A percentile compares a stretch with the other conserved stretches of the same genome.
Evolutionary conservation across 1,140 invertebrate genomes (phyloP).

Genomic region (Aphelinus atriplicis): DNA sequence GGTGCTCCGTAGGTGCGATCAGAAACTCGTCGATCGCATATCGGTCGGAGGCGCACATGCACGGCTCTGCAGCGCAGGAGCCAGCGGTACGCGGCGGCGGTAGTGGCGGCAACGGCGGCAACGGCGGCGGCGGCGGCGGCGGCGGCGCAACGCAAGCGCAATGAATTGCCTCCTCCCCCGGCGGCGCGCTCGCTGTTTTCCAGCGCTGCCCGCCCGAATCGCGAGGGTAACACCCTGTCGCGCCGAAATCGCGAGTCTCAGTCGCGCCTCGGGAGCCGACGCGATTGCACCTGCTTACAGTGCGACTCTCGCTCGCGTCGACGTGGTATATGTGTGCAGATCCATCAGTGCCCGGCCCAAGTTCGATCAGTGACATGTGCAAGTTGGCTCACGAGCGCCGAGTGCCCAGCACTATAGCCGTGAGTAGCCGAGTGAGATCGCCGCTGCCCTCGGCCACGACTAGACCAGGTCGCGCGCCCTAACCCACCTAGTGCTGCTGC

Average conservation of each 20-base stretch:
- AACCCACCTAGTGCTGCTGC: not conserved
- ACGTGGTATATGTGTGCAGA: too few relatives aligned
- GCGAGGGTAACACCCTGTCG: constrained; percentile 7
- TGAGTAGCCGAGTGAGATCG: too few relatives aligned
- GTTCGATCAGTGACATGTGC: too few relatives aligned
- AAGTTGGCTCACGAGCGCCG: too few relatives aligned
- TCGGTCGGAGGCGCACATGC: too few relatives aligned
- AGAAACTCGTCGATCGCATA: too few relatives aligned
- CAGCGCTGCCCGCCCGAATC: too few relatives aligned
- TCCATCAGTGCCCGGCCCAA: too few relatives aligned
- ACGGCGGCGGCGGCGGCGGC: not conserved
- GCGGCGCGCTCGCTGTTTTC: not conserved
- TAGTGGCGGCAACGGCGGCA: too few relatives aligned
- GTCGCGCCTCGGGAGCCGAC: not conserved
- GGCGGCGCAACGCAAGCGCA: not conserved
- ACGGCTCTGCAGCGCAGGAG: too few relatives aligned
- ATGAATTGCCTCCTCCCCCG: not conserved
- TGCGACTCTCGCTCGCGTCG: not conserved
- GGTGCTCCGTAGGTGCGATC: too few relatives aligned
- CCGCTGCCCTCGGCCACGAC: not conserved
- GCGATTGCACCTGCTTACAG: not conserved
- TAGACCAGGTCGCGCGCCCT: not conserved
- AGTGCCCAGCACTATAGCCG: not conserved
- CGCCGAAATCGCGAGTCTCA: not conserved
- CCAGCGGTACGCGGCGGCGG: too few relatives aligned